Conservation (phyloP, 2,797 vertebrate genomes). For the Rhabdomys pumilio region DNA sequence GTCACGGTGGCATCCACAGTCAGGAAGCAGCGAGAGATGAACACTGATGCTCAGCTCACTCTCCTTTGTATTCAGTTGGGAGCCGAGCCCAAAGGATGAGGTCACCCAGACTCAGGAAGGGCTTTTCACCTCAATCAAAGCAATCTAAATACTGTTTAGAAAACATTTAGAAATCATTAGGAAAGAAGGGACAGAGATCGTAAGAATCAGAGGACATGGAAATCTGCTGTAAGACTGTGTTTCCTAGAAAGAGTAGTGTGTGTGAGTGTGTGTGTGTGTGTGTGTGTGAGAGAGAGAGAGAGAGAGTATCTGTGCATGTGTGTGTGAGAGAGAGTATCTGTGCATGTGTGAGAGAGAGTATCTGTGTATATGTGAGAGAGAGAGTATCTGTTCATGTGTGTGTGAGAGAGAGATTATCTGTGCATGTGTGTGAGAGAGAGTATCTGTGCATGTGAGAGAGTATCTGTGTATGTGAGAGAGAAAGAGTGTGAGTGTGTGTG, state of each 20-base stretch:
- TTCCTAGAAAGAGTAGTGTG: background rate
- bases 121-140: background rate
- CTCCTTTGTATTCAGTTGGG: background rate
- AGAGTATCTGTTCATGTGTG: no score
- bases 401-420: no score
- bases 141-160: background rate
- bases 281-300: background rate
- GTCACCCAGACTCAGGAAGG: background rate
- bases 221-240: background rate
- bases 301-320: background rate
- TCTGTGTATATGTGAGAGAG: no score
- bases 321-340: background rate
- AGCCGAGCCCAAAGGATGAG: no score
- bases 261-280: background rate
- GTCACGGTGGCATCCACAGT: background rate
- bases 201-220: background rate
- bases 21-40: background rate
- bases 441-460: no score
- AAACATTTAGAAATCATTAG: background rate
- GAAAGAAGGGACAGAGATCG: background rate
- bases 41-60: background rate
- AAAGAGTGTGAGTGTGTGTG: no score
- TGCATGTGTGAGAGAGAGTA: background rate
- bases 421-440: no score
- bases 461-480: background rate